phyloP scores from a whole-genome alignment of 2,797 vertebrate genomes.

The Takifugu rubripes region DNA sequence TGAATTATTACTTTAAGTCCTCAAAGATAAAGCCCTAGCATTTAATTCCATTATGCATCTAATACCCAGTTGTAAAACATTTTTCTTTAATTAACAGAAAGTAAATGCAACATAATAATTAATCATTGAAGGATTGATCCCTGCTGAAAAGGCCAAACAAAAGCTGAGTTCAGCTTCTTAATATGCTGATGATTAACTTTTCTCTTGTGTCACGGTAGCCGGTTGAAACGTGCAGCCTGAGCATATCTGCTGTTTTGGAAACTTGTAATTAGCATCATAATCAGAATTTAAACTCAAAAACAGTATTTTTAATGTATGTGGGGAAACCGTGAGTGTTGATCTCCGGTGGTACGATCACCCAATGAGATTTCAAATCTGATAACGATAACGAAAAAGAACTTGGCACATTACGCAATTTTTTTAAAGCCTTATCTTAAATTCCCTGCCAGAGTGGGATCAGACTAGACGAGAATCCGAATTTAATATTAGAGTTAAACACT shows the following conservation, averaged over 20 bases:
- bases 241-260: not conserved
- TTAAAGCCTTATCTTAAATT: slow-evolving; percentile 11
- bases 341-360: no score
- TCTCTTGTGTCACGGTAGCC: not conserved
- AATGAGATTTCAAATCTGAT: no score
- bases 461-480: slow-evolving; percentile 17
- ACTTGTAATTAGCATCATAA: not conserved
- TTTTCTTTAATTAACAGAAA: not conserved
- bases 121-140: not conserved
- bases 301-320: not conserved
- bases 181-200: not conserved
- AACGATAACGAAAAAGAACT: no score
- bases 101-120: not conserved
- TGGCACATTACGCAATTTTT: not conserved
- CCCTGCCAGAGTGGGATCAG: slow-evolving; percentile 13
- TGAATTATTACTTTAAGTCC: no score
- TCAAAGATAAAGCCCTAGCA: not conserved
- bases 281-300: no score
- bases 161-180: not conserved
- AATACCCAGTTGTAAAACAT: not conserved
- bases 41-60: not conserved
- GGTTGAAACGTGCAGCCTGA: no score
- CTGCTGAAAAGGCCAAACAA: not conserved
- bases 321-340: not conserved
- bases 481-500: slow-evolving; percentile 13